Percentiles rank a stretch among this genome's conserved stretches.
Evolutionary conservation across 2,797 vertebrate genomes (phyloP).

Genomic region (Rhodeus uyekii): DNA sequence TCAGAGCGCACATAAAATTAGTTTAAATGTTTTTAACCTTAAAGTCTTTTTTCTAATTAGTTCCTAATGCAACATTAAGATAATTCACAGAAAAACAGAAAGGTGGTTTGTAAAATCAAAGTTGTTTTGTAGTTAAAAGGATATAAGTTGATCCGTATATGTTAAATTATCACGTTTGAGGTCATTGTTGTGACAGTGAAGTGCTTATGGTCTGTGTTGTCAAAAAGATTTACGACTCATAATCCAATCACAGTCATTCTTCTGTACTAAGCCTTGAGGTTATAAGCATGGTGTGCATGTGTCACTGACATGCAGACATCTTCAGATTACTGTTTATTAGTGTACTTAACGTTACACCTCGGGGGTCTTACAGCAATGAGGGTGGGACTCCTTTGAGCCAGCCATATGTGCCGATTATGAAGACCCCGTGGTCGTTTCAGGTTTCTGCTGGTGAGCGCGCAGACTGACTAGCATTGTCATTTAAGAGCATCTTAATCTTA

Average conservation of each 20-base stretch:
- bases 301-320: neutral
- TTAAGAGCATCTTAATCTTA: conserved; percentile 30
- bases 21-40: neutral
- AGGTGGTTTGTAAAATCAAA: neutral
- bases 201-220: neutral
- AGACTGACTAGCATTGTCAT: neutral
- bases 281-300: neutral
- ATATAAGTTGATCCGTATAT: neutral
- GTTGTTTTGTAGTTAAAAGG: neutral
- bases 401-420: conserved; percentile 22
- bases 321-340: conserved; percentile 27
- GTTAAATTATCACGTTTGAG: neutral
- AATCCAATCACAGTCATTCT: conserved; percentile 25
- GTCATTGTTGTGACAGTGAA: conserved; percentile 4
- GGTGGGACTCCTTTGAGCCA: neutral
- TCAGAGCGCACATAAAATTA: neutral
- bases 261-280: neutral
- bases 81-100: neutral
- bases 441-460: neutral
- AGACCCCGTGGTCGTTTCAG: neutral
- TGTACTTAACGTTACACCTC: neutral
- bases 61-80: neutral
- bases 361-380: conserved; percentile 16
- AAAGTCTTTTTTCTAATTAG: neutral
- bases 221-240: conserved; percentile 26